Base-by-base conservation (phyloP, 1,140 invertebrate species). In the Phenacoccus solenopsis region DNA sequence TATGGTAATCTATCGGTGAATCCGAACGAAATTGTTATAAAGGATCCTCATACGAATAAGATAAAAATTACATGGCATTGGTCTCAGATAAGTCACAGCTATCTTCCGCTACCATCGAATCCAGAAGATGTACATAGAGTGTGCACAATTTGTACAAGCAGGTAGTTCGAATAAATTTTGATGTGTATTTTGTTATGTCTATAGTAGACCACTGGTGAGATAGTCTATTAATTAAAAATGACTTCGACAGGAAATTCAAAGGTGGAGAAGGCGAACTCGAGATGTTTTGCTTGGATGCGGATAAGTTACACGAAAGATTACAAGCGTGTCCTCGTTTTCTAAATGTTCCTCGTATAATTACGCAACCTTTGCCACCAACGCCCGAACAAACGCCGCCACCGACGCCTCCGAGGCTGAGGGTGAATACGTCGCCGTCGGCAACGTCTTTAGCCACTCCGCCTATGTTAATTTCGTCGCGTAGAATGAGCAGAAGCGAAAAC, bases 111-210 rank as follows among this genome's bases (percentile, higher is more conserved):
- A n/a, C 72, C 76, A 1, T 78, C 78, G 16, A 78, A 77, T n/a
- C 75, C 78, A 0, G 80, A 81, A 30, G 83, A 84, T 73, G 81
- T 83, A 1, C 82, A 83, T 67, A 77, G 77, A 27, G 80, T 84
- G 27, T 80, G 81, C 72, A 80, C 83, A 1, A 79, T 84, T 32
- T 81, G 82, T 38, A 84, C 83, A 0, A 83, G 76, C 75, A 74
- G 76, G 79, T 80, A 75, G 74, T 10, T 16, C 25, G 4, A 64
- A 64, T 25, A 5, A 20, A 64, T 59, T n/a, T 38, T 38, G 32
- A 38, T 10, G 32, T 10, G n/a, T 38, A 27, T 24, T 16, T 64
- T 3, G 22, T 64, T 64, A 25, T 64, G 22, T 22, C 4, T 49
- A 64, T 64, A 24, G 13, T 64, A 64, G 25, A 64, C 25, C 12